These are phyloP conservation scores for Meriones psammophilus DNA, from an alignment of 2,797 vertebrate species.

Conservation along the genomic window DNA sequence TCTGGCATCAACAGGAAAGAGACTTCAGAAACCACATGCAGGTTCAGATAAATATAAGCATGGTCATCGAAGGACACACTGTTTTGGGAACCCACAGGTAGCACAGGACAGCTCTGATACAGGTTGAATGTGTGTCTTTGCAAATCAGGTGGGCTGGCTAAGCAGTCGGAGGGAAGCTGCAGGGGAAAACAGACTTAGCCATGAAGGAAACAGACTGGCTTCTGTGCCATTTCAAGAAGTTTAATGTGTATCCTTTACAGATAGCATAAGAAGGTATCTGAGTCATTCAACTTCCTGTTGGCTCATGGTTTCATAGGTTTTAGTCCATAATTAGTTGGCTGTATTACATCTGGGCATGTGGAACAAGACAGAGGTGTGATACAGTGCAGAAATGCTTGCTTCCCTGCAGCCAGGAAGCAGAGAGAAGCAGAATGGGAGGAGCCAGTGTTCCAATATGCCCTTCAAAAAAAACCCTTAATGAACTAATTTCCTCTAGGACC, in stretches of 20 bases:
- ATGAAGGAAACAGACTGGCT: neutral
- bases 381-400: neutral
- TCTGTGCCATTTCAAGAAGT: neutral
- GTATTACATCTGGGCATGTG: neutral
- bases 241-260: neutral
- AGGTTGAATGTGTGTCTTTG: neutral
- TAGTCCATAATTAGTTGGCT: neutral
- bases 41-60: neutral
- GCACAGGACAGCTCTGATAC: neutral
- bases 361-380: neutral
- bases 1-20: neutral
- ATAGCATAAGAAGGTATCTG: neutral
- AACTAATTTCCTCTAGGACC: neutral
- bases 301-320: neutral
- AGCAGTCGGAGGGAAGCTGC: rapidly evolving
- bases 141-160: neutral
- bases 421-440: neutral
- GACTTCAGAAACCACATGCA: neutral
- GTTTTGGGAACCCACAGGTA: neutral
- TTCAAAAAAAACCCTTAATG: neutral
- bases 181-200: neutral
- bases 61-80: neutral
- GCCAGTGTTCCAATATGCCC: neutral
- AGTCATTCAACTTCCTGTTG: neutral
- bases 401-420: neutral